Conservation (phyloP, 2,888 invertebrate genomes). For the Abscondita cerata region DNA sequence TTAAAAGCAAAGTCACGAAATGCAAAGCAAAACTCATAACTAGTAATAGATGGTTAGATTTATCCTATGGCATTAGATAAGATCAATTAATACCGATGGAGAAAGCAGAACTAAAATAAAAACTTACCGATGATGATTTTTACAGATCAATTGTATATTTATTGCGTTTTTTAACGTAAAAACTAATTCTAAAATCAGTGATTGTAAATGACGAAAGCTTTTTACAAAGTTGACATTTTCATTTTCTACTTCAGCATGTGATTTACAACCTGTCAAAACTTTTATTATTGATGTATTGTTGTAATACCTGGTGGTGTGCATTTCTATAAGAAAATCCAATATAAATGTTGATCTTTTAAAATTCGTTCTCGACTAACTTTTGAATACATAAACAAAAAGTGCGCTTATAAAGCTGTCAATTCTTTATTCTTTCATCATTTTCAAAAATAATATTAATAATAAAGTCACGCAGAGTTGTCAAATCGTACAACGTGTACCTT, state of each 20-base stretch:
- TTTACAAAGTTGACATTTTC: conserved; percentile 20
- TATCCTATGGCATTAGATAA: too few relatives aligned
- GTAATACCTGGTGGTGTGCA: conserved; percentile 25
- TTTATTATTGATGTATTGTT: conserved; percentile 34
- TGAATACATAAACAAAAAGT: conserved; percentile 22
- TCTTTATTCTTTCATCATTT: conserved; percentile 17
- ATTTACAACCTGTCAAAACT: conserved; percentile 34
- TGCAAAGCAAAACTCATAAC: too few relatives aligned
- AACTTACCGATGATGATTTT: too few relatives aligned
- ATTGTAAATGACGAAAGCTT: conserved; percentile 8
- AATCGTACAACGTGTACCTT: conserved; percentile 22
- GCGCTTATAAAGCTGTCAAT: conserved; percentile 27
- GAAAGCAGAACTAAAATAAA: too few relatives aligned
- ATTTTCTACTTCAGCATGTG: conserved; percentile 24
- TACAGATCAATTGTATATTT: neutral
- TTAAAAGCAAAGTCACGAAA: too few relatives aligned
- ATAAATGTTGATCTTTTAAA: conserved; percentile 33
- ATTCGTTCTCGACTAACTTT: conserved; percentile 25
- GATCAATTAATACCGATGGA: too few relatives aligned
- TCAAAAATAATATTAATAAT: conserved; percentile 18
- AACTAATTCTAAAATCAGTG: conserved; percentile 14
- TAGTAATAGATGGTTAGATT: too few relatives aligned
- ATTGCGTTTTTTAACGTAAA: conserved; percentile 1
- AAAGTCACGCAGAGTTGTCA: conserved; percentile 23
- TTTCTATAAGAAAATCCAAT: conserved; percentile 28